Evolutionary conservation across 2,888 invertebrate species (phyloP).

Genomic region (Oegoconia quadripuncta): DNA sequence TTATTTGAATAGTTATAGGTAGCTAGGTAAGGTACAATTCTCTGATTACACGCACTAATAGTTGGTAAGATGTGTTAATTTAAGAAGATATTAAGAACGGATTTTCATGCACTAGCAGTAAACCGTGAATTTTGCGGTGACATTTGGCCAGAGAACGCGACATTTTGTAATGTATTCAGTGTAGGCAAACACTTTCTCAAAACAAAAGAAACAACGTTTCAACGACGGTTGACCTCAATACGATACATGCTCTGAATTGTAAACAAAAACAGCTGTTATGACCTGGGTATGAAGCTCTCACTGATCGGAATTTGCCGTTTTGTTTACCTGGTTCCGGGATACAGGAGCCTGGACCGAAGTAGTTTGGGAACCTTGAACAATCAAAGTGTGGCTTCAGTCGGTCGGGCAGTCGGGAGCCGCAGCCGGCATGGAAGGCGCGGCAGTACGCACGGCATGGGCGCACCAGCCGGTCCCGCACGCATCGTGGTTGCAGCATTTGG

Average conservation of each 20-base stretch:
- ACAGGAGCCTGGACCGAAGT: conserved; percentile 86
- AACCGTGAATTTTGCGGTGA: conserved; percentile 1
- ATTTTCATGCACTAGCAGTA: conserved; percentile 3
- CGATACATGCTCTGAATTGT: too few species aligned
- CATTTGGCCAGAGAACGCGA: background rate
- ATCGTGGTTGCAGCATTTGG: conserved; percentile 90
- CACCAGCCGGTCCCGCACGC: conserved; percentile 80
- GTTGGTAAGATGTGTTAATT: background rate
- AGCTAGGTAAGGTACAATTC: too few species aligned
- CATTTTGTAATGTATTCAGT: background rate
- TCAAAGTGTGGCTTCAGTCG: conserved; percentile 86
- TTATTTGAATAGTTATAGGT: too few species aligned
- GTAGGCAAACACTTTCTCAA: background rate
- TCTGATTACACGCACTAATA: background rate
- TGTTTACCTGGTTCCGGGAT: conserved; percentile 85
- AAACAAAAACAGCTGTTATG: too few species aligned
- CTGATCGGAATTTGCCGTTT: background rate
- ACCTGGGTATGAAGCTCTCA: too few species aligned
- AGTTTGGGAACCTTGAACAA: conserved; percentile 89
- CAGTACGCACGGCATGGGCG: conserved; percentile 91
- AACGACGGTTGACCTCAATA: too few species aligned
- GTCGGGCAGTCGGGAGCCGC: conserved; percentile 86
- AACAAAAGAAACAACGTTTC: too few species aligned
- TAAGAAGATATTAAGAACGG: background rate
- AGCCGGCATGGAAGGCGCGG: conserved; percentile 89